These are phyloP conservation scores for Archips xylosteana DNA, from an alignment of 2,888 invertebrate species.

Conservation along the genomic window DNA sequence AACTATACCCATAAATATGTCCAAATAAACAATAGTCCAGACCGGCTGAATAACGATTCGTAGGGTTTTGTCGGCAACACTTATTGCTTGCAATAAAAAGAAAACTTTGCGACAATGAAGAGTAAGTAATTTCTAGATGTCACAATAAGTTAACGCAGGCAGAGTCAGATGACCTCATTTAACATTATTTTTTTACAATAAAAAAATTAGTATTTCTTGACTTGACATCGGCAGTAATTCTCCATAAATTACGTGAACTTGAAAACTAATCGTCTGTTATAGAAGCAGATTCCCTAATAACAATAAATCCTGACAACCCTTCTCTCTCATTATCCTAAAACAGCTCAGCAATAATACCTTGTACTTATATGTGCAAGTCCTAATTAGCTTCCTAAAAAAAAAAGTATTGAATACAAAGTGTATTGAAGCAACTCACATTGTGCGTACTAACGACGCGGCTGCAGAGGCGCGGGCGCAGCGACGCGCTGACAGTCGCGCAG, in stretches of 20 bases:
- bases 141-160: constrained; percentile 1
- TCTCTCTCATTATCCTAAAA: constrained; percentile 4
- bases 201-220: not conserved
- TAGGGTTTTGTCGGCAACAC: constrained; percentile 66
- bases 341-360: not conserved
- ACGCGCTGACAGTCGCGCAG: constrained; percentile 74
- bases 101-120: constrained; percentile 28
- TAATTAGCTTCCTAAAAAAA: constrained; percentile 30
- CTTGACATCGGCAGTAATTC: not conserved
- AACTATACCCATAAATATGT: constrained; percentile 87
- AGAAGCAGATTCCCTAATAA: not conserved
- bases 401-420: constrained; percentile 27
- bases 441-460: constrained; percentile 69
- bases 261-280: not conserved
- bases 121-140: constrained; percentile 23
- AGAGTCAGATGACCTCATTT: not conserved
- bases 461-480: constrained; percentile 54
- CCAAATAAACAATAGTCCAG: constrained; percentile 84
- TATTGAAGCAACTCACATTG: constrained; percentile 59
- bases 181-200: not conserved
- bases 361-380: not conserved
- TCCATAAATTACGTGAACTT: not conserved
- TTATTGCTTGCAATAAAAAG: constrained; percentile 41
- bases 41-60: constrained; percentile 69
- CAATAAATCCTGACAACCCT: not conserved